Evolutionary conservation across 2,888 invertebrate species (phyloP), one percentile per base, ranked within the genome.

Genomic region (Noctua fimbriata): DNA sequence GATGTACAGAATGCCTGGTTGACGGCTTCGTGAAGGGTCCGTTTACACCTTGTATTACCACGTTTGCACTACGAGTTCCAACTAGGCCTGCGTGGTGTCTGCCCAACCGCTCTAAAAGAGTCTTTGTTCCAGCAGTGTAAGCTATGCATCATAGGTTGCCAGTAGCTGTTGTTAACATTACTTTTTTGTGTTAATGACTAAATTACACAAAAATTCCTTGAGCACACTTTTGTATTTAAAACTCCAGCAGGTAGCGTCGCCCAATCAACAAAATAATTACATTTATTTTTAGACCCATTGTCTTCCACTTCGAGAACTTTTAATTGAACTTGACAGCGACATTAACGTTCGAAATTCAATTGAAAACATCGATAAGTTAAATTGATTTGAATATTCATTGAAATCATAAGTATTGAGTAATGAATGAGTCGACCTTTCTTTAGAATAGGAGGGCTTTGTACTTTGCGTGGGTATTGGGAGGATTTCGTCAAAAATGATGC

Each of bases 271-370:
- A 69, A 58, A 69, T 83, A 69, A 77, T 77, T 77, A 55, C 16
- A 58, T 55, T 65, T 67, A 78, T 55, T 44, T 78, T 60, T 78
- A 71, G n/a, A 49, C 4, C 44, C 58, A 52, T 66, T 76, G 41
- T 67, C 67, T 78, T 67, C 52, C 32, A 55, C 24, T 21, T 41
- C 16, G 44, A 71, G 21, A 81, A 60, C 58, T 78, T 78, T 52
- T 78, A 71, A 81, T 81, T 81, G 58, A 60, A 71, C 84, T 47
- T 84, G 70, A 83, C 66, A 44, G n/a, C 44, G 78, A 71, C 66
- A 71, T 84, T 67, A 28, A 78, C 60, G 44, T 41, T 83, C 58
- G 14, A 36, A 83, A 63, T 70, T 67, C 66, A 36, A 69, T 78
- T 78, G 71, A 78, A 63, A 81, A 78, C n/a, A 67, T 71, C 60